Conservation (phyloP, 1,140 invertebrate species). For the Mamestra configurata region DNA sequence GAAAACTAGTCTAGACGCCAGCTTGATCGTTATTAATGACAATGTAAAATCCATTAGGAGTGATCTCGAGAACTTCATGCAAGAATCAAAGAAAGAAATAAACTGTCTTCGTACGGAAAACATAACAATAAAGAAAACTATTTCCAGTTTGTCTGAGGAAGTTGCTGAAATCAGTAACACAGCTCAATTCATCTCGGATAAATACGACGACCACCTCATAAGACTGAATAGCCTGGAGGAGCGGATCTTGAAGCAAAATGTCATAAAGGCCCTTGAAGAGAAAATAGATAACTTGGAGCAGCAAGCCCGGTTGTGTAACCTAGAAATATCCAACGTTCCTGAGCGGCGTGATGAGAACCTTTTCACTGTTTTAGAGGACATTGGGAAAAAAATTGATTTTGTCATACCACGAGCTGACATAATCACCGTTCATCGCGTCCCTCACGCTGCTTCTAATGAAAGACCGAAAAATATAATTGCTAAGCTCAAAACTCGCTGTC, state of each 20-base stretch:
- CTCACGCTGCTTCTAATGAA: no score
- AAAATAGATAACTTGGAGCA: neutral
- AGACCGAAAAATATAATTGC: no score
- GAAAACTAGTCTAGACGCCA: no score
- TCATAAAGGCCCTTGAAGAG: neutral
- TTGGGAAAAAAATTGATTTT: neutral
- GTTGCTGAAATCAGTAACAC: neutral
- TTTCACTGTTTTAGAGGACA: neutral
- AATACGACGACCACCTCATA: neutral
- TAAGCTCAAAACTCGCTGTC: no score
- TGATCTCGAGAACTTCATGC: no score
- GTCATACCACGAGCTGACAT: neutral
- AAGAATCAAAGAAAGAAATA: no score
- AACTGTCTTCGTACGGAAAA: no score
- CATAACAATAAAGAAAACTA: no score
- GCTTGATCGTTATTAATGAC: no score
- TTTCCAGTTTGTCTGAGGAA: neutral
- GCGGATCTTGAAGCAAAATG: neutral
- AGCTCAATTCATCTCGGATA: neutral
- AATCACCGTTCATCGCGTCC: neutral
- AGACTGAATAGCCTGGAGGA: neutral
- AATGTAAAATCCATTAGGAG: no score
- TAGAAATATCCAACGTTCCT: neutral
- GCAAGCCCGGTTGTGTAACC: neutral
- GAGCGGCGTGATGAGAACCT: neutral